Conservation (phyloP, 2,797 vertebrate genomes). For the Hoplostethus mediterraneus region DNA sequence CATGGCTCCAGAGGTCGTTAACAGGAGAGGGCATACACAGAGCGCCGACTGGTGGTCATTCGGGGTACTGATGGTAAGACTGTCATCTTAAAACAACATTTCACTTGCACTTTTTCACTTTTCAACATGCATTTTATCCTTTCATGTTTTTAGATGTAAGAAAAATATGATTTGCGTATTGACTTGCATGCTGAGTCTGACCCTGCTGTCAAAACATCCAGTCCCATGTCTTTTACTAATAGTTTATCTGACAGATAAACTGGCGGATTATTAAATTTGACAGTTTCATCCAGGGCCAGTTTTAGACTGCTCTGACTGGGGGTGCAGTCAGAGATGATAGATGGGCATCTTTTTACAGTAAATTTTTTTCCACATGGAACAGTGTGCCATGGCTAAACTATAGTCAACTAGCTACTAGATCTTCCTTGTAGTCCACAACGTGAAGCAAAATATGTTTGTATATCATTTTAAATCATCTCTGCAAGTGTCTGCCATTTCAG, state of each 20-base stretch:
- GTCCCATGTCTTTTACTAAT: constrained; percentile 57
- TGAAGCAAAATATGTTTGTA: too few relatives aligned
- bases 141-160: background rate
- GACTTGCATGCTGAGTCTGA: constrained; percentile 16
- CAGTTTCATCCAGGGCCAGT: too few relatives aligned
- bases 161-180: background rate
- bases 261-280: too few relatives aligned
- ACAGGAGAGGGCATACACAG: constrained; percentile 95
- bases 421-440: too few relatives aligned
- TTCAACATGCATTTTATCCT: background rate
- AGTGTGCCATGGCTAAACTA: too few relatives aligned
- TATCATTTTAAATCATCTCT: too few relatives aligned
- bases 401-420: too few relatives aligned
- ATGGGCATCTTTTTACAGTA: too few relatives aligned
- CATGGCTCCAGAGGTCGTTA: constrained; percentile 98
- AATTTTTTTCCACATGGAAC: too few relatives aligned
- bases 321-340: too few relatives aligned
- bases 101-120: background rate
- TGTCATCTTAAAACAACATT: background rate
- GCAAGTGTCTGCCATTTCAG: too few relatives aligned
- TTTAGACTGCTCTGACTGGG: too few relatives aligned
- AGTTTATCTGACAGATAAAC: constrained; percentile 46
- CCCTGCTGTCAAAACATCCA: constrained; percentile 13
- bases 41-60: constrained; percentile 99
- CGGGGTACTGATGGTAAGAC: constrained; percentile 94